Evolutionary conservation across 2,797 vertebrate genomes (phyloP).

Genomic region (Coregonus suidteri): DNA sequence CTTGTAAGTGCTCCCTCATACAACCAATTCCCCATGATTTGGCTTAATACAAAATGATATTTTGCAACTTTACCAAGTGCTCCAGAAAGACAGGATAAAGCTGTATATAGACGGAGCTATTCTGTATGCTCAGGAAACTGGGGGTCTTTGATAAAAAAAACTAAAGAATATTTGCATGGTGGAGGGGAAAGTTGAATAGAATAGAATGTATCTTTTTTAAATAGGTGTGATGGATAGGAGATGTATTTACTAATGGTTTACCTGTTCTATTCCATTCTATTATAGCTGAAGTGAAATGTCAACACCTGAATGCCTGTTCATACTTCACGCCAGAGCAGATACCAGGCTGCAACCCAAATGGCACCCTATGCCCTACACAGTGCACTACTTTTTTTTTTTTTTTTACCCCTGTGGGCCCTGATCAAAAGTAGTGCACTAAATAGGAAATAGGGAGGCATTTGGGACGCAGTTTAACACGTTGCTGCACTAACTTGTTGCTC

Average conservation of each 20-base stretch:
- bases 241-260: background rate
- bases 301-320: background rate
- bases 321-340: background rate
- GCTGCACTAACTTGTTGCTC: background rate
- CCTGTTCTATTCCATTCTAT: background rate
- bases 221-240: background rate
- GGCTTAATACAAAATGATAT: too few species aligned
- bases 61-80: too few species aligned
- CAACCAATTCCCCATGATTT: background rate
- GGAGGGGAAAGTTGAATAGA: background rate
- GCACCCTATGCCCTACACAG: too few species aligned
- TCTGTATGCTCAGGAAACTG: too few species aligned
- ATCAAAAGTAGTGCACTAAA: background rate
- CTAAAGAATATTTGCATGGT: background rate
- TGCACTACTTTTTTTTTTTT: too few species aligned
- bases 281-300: background rate
- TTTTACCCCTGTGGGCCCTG: background rate
- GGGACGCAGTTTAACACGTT: background rate
- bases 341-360: background rate
- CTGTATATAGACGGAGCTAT: too few species aligned
- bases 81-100: too few species aligned
- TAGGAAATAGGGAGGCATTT: too few species aligned
- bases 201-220: background rate
- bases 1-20: background rate
- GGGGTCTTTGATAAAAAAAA: too few species aligned